phyloP scores from a whole-genome alignment of 2,113 vertebrate species.

The Nesogale talazaci region DNA sequence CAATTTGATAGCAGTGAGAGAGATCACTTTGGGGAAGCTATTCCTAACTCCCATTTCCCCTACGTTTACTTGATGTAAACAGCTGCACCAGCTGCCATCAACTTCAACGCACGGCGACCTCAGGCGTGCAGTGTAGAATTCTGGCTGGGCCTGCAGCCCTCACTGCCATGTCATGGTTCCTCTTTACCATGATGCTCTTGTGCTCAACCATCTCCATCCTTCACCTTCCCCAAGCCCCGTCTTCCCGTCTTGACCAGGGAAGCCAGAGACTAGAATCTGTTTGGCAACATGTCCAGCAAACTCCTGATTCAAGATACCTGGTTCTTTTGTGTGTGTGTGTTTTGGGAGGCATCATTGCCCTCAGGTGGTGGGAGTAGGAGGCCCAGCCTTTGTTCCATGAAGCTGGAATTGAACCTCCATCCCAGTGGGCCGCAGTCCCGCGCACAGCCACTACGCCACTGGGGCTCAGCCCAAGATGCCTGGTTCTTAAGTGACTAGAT shows the following conservation, averaged over 20 bases:
- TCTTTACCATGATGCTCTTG: conserved; percentile 27
- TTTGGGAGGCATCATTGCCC: too few relatives aligned
- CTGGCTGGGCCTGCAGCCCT: neutral
- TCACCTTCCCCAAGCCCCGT: neutral
- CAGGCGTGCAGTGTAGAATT: neutral
- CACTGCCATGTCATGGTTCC: conserved; percentile 15
- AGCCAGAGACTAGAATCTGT: conserved; percentile 30
- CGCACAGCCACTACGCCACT: too few relatives aligned
- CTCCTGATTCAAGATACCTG: neutral
- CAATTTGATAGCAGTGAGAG: too few relatives aligned
- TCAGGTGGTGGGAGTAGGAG: too few relatives aligned
- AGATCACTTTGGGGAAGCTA: too few relatives aligned
- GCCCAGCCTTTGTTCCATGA: too few relatives aligned
- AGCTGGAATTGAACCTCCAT: too few relatives aligned
- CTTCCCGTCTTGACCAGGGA: conserved; percentile 7
- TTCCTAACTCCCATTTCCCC: too few relatives aligned
- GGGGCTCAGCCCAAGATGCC: neutral
- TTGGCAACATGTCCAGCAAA: conserved; percentile 34
- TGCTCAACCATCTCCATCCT: neutral
- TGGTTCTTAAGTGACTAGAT: conserved; percentile 23
- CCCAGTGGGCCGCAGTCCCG: too few relatives aligned
- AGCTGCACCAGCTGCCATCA: too few relatives aligned
- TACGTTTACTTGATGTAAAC: too few relatives aligned
- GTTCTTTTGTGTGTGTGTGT: too few relatives aligned
- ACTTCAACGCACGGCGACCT: neutral